These are phyloP conservation scores for Neoniphon sammara DNA, from an alignment of 2,797 vertebrate genomes.

Conservation along the genomic window DNA sequence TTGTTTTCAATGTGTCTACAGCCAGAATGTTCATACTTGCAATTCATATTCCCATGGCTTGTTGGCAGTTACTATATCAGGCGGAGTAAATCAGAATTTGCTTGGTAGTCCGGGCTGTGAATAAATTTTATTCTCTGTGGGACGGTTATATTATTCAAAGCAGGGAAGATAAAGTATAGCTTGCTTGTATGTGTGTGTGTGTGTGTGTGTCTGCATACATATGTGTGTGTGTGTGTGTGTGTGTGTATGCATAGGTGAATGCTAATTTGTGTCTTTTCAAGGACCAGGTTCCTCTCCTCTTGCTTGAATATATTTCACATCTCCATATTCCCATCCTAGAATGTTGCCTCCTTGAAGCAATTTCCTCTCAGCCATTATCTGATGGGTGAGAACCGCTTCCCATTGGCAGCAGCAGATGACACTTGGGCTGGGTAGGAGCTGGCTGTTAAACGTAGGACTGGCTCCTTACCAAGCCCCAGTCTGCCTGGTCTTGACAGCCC, in stretches of 20 bases:
- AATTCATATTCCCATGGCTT: constrained; percentile 48
- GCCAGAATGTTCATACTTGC: constrained; percentile 29
- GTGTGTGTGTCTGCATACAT: constrained; percentile 9
- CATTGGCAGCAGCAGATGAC: constrained; percentile 78
- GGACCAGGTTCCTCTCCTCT: constrained; percentile 64
- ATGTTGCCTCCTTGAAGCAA: constrained; percentile 81
- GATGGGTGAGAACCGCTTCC: constrained; percentile 76
- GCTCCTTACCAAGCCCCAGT: constrained; percentile 71
- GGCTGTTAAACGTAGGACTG: constrained; percentile 74
- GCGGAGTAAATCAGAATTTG: constrained; percentile 72
- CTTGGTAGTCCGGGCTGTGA: constrained; percentile 61
- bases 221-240: constrained; percentile 38
- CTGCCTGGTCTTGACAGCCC: constrained; percentile 72
- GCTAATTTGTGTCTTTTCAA: constrained; percentile 76
- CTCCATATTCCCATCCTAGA: constrained; percentile 74
- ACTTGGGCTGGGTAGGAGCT: constrained; percentile 73
- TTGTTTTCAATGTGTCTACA: constrained; percentile 46
- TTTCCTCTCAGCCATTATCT: constrained; percentile 82
- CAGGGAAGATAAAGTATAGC: constrained; percentile 72
- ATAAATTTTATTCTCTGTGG: constrained; percentile 70
- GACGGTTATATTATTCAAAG: constrained; percentile 74
- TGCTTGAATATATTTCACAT: constrained; percentile 75
- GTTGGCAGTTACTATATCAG: constrained; percentile 69
- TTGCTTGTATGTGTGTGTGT: constrained; percentile 37
- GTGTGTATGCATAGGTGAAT: constrained; percentile 49